Conservation (phyloP, 2,888 invertebrate genomes). For the Drosophila macrospina region DNA sequence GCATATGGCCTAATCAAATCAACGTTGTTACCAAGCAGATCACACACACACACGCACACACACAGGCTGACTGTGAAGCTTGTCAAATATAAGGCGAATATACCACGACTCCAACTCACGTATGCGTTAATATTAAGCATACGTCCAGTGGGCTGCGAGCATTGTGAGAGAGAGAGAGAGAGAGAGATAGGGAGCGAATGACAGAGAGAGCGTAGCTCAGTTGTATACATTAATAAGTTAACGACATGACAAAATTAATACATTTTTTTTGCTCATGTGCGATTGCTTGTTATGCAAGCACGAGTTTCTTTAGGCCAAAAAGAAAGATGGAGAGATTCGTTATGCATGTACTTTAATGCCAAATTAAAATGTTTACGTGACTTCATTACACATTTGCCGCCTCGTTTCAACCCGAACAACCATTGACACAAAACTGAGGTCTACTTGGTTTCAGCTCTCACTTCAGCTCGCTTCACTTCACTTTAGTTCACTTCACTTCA, state of each 20-base stretch:
- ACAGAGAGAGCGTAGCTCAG: neutral
- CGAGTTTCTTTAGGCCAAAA: constrained; percentile 13
- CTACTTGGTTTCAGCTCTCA: constrained; percentile 26
- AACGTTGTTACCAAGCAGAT: constrained; percentile 35
- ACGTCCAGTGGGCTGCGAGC: constrained; percentile 42
- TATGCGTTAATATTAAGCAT: constrained; percentile 39
- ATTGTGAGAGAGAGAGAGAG: constrained; percentile 41
- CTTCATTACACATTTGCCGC: constrained; percentile 66
- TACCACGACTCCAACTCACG: constrained; percentile 19
- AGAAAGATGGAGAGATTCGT: neutral
- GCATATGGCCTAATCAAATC: constrained; percentile 68
- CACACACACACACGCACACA: constrained; percentile 13
- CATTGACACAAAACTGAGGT: neutral
- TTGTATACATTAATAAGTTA: constrained; percentile 70
- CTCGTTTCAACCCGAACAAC: neutral
- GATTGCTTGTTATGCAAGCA: constrained; percentile 44
- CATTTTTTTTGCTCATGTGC: constrained; percentile 28
- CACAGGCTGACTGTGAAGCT: neutral
- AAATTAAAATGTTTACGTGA: constrained; percentile 79
- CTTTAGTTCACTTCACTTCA: constrained; percentile 10
- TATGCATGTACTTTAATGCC: constrained; percentile 61
- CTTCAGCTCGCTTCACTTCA: constrained; percentile 11
- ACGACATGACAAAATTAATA: constrained; percentile 66
- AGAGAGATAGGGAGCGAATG: neutral
- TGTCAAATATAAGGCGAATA: constrained; percentile 5